A percentile compares a stretch with the other conserved stretches of the same genome.
Conservation (phyloP, 1,140 invertebrate genomes). For the Saccostrea cuccullata region DNA sequence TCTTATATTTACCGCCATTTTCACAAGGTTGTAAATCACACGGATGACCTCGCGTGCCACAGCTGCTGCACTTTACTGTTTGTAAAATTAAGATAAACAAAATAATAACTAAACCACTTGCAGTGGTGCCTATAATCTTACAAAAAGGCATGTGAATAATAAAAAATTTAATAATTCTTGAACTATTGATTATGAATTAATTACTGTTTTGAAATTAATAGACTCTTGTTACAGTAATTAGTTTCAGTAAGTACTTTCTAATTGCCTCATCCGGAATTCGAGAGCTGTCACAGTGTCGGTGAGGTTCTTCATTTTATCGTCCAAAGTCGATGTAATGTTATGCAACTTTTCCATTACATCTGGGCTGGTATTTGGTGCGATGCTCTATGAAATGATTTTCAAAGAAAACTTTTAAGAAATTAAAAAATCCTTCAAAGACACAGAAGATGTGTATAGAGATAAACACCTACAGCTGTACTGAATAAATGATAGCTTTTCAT, state of each 20-base stretch:
- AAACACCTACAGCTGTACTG: not conserved
- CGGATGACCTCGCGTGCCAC: constrained; percentile 12
- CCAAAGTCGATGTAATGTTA: constrained; percentile 3
- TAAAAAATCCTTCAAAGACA: not conserved
- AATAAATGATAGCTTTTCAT: not conserved
- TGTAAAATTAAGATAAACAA: constrained; percentile 19
- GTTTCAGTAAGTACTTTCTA: constrained; percentile 30
- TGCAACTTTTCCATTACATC: not conserved
- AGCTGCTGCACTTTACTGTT: constrained; percentile 31
- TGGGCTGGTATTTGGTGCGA: not conserved
- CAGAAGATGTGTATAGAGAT: not conserved
- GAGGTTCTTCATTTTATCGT: constrained; percentile 31
- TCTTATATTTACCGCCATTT: constrained; percentile 26
- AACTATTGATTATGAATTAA: constrained; percentile 19
- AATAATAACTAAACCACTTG: not conserved
- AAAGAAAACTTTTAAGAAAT: not conserved
- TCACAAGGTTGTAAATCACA: constrained; percentile 19
- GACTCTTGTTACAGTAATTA: constrained; percentile 1
- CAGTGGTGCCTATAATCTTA: not conserved
- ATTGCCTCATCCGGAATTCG: constrained; percentile 30
- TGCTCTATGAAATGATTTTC: not conserved
- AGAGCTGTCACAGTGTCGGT: constrained; percentile 32
- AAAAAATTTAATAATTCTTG: not conserved
- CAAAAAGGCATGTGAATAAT: constrained; percentile 15
- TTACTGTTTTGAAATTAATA: constrained; percentile 17